phyloP scores from a whole-genome alignment of 2,888 invertebrate species.

The Rhamnusium bicolor region DNA sequence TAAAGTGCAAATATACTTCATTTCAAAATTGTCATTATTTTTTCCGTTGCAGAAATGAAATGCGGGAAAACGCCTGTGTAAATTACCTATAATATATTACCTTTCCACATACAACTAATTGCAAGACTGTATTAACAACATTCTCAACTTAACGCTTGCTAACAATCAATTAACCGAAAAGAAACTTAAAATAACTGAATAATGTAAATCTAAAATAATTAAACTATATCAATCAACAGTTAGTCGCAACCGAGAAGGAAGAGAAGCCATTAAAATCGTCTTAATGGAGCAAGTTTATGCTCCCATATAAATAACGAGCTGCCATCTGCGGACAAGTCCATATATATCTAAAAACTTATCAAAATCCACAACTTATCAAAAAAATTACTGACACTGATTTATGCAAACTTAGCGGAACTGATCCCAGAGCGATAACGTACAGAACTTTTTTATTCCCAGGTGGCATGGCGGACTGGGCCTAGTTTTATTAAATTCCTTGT shows the following conservation, averaged over 20 bases:
- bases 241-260: slow-evolving; percentile 15
- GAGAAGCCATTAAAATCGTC: slow-evolving; percentile 25
- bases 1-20: too few species aligned
- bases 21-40: too few species aligned
- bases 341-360: slow-evolving; percentile 45
- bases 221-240: slow-evolving; percentile 41
- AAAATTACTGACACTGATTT: slow-evolving; percentile 49
- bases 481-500: not conserved
- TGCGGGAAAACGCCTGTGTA: not conserved
- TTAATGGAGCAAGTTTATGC: slow-evolving; percentile 44
- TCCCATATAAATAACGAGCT: slow-evolving; percentile 48
- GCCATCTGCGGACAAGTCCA: slow-evolving; percentile 35
- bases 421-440: slow-evolving; percentile 40
- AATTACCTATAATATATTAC: not conserved
- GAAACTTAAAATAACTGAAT: not conserved
- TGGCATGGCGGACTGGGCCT: not conserved
- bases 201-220: slow-evolving; percentile 29
- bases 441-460: slow-evolving; percentile 31
- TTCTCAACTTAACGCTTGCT: not conserved
- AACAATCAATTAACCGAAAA: not conserved
- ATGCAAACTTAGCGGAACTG: slow-evolving; percentile 31
- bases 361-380: slow-evolving; percentile 48
- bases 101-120: not conserved
- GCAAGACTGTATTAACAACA: not conserved
- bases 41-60: not conserved